Conservation (phyloP, 2,888 invertebrate species). For the Agrenia bidenticulata region DNA sequence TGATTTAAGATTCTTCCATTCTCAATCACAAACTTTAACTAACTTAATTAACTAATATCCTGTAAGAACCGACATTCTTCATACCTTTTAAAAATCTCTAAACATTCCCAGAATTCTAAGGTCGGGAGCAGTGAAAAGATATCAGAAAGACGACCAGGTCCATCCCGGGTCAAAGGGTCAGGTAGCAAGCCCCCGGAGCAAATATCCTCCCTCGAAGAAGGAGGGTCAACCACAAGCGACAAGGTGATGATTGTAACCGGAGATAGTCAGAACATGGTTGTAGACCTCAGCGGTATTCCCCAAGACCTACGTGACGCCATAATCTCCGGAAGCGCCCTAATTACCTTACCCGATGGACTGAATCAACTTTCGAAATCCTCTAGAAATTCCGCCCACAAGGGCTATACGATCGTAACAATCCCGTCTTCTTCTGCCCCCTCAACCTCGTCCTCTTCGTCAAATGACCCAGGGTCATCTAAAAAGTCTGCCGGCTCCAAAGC, state of each 20-base stretch:
- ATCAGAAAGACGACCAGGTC: conserved; percentile 1
- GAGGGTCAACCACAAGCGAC: background rate
- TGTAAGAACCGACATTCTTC: no score
- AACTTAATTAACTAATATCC: no score
- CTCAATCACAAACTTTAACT: no score
- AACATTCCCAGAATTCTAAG: conserved; percentile 18
- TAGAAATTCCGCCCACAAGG: conserved; percentile 35
- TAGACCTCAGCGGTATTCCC: conserved; percentile 49
- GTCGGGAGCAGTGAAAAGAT: background rate
- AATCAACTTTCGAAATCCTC: conserved; percentile 22
- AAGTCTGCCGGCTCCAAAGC: no score
- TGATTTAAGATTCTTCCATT: background rate
- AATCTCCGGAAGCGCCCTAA: conserved; percentile 51
- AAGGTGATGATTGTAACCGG: conserved; percentile 53
- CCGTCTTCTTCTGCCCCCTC: conserved; percentile 36
- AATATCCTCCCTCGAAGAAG: conserved; percentile 21
- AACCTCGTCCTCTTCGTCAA: background rate
- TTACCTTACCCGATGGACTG: conserved; percentile 48
- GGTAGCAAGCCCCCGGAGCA: conserved; percentile 16
- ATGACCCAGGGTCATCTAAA: no score
- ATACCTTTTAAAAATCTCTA: no score
- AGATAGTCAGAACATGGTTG: conserved; percentile 53
- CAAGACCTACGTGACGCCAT: conserved; percentile 49
- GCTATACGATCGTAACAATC: conserved; percentile 51
- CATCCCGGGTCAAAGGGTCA: conserved; percentile 9